phyloP scores from a whole-genome alignment of 2,888 invertebrate genomes.

The Eupelmus urozonus region DNA sequence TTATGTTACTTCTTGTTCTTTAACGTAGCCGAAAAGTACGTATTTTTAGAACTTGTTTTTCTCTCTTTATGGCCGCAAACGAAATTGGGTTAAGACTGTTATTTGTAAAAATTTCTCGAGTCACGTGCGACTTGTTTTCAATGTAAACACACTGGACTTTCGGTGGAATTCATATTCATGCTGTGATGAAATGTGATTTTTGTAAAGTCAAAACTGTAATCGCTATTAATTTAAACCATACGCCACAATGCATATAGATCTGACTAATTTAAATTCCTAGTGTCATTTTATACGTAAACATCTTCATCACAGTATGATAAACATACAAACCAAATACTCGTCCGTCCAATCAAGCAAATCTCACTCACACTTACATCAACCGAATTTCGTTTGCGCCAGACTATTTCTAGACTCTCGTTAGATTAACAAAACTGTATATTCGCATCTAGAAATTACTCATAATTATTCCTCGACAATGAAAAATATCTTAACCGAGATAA shows the following conservation, averaged over 20 bases:
- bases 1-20: constrained; percentile 21
- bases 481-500: constrained; percentile 39
- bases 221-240: too few species aligned
- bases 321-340: background rate
- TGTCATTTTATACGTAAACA: too few species aligned
- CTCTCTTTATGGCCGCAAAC: constrained; percentile 34
- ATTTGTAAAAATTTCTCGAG: too few species aligned
- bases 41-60: constrained; percentile 12
- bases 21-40: constrained; percentile 25
- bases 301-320: too few species aligned
- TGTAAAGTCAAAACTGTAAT: too few species aligned
- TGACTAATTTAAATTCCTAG: too few species aligned
- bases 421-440: constrained; percentile 48
- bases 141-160: too few species aligned
- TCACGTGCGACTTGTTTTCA: too few species aligned
- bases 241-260: too few species aligned
- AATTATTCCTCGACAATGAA: constrained; percentile 56
- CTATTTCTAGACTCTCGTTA: constrained; percentile 28
- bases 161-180: too few species aligned
- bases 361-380: background rate
- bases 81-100: constrained; percentile 10
- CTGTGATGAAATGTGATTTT: too few species aligned
- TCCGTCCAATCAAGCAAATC: background rate
- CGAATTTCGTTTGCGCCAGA: constrained; percentile 41
- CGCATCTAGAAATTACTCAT: constrained; percentile 40